These are phyloP conservation scores for Trachurus trachurus DNA, from an alignment of 2,797 vertebrate species.

Conservation along the genomic window DNA sequence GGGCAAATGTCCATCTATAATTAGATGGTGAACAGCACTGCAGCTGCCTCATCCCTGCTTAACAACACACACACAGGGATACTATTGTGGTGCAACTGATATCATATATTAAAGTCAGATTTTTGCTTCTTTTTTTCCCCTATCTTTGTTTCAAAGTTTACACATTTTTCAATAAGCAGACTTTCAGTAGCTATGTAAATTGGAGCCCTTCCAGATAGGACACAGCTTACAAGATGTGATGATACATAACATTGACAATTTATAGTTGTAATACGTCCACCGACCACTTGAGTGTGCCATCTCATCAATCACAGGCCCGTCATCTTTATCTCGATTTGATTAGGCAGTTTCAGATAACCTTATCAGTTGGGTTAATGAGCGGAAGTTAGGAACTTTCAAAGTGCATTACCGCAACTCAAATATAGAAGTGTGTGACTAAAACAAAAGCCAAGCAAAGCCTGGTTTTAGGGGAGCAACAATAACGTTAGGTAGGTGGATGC, in stretches of 20 bases:
- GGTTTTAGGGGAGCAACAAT: not conserved
- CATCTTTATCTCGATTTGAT: not conserved
- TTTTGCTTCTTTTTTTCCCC: not conserved
- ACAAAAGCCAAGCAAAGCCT: not conserved
- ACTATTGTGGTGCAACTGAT: constrained; percentile 22
- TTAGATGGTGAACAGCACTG: constrained; percentile 67
- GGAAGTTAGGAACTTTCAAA: not conserved
- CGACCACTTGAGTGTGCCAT: constrained; percentile 60
- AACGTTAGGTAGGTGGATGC: not conserved
- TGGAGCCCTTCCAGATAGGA: not conserved
- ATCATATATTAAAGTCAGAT: not conserved
- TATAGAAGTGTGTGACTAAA: not conserved
- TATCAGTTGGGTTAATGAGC: not conserved
- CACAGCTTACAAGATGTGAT: not conserved
- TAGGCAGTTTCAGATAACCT: not conserved
- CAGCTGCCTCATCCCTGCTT: constrained; percentile 58
- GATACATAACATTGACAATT: not conserved
- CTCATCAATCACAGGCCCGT: constrained; percentile 28
- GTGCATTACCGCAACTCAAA: not conserved
- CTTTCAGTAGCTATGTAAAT: not conserved
- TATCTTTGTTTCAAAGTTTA: not conserved
- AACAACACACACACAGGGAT: constrained; percentile 24
- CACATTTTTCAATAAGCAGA: not conserved
- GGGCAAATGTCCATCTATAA: constrained; percentile 81
- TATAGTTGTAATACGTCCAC: constrained; percentile 51